Evolutionary conservation across 2,113 vertebrate genomes (phyloP).

Genomic region (Sceloporus tristichus): DNA sequence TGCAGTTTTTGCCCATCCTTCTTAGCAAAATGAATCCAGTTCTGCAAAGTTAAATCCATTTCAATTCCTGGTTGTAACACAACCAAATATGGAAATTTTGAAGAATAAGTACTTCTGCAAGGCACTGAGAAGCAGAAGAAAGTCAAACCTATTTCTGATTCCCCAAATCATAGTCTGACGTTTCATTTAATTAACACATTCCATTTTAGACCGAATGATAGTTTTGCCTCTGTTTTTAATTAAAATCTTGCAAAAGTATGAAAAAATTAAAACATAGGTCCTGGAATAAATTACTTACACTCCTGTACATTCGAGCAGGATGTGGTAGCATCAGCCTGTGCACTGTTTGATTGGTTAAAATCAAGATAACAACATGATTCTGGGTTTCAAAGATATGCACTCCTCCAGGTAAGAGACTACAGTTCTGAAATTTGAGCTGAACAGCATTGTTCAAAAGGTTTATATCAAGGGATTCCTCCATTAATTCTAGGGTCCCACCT

Average conservation of each 20-base stretch:
- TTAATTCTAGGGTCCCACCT: constrained; percentile 86
- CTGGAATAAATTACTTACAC: constrained; percentile 80
- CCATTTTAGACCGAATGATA: background rate
- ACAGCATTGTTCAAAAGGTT: constrained; percentile 90
- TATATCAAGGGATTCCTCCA: constrained; percentile 90
- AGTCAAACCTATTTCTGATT: background rate
- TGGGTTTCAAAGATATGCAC: constrained; percentile 89
- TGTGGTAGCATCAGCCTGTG: constrained; percentile 91
- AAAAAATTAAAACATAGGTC: constrained; percentile 24
- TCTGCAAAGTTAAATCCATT: too few relatives aligned
- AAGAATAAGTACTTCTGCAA: background rate
- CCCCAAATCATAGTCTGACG: background rate
- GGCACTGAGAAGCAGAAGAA: too few relatives aligned
- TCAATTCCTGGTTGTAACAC: background rate
- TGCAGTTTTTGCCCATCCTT: too few relatives aligned
- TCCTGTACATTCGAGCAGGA: constrained; percentile 89
- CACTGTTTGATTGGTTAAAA: constrained; percentile 88
- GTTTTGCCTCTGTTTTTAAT: background rate
- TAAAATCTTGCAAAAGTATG: background rate
- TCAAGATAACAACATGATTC: constrained; percentile 85
- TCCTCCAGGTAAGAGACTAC: constrained; percentile 85
- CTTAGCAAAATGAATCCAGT: too few relatives aligned
- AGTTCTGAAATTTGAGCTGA: constrained; percentile 84
- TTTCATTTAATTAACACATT: background rate
- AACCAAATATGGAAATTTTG: background rate